Percentiles rank a stretch among this genome's conserved stretches.
These are phyloP conservation scores for Henricia sp. DNA, from an alignment of 53 echinoderm and acorn worm genomes.

Conservation along the genomic window DNA sequence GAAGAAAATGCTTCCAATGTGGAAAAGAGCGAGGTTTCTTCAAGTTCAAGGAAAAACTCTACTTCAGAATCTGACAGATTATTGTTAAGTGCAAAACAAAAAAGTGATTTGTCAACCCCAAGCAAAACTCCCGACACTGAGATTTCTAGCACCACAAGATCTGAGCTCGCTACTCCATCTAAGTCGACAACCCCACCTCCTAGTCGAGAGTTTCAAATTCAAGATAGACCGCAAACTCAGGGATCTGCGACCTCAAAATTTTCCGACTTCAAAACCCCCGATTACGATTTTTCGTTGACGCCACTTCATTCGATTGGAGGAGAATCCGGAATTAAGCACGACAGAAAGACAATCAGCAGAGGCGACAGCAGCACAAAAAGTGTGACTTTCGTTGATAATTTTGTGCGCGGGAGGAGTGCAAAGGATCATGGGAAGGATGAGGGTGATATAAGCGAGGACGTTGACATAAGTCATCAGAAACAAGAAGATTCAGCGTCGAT, in stretches of 20 bases:
- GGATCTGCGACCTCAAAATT: constrained; percentile 64
- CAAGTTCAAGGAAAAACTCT: too few relatives aligned
- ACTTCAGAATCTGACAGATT: background rate
- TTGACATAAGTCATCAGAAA: background rate
- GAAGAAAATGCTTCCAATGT: too few relatives aligned
- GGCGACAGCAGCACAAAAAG: constrained; percentile 87
- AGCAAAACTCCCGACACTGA: constrained; percentile 51
- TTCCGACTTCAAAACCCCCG: constrained; percentile 87
- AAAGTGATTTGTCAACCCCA: constrained; percentile 14
- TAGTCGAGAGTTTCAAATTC: constrained; percentile 13
- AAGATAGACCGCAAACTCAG: constrained; percentile 28
- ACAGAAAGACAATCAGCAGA: constrained; percentile 77
- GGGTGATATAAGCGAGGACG: constrained; percentile 24
- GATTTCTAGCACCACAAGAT: constrained; percentile 27
- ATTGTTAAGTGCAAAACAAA: background rate
- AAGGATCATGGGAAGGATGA: constrained; percentile 29
- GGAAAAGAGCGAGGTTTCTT: background rate
- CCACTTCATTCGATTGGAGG: constrained; percentile 68
- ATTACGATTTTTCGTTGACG: constrained; percentile 70
- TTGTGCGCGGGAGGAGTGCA: constrained; percentile 52
- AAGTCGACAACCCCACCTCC: constrained; percentile 31
- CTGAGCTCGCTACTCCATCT: constrained; percentile 8
- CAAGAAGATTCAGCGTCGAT: background rate
- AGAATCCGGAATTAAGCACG: constrained; percentile 75
- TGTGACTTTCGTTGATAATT: constrained; percentile 91